Conservation (phyloP, 2,113 vertebrate species). For the Pimephales promelas region DNA sequence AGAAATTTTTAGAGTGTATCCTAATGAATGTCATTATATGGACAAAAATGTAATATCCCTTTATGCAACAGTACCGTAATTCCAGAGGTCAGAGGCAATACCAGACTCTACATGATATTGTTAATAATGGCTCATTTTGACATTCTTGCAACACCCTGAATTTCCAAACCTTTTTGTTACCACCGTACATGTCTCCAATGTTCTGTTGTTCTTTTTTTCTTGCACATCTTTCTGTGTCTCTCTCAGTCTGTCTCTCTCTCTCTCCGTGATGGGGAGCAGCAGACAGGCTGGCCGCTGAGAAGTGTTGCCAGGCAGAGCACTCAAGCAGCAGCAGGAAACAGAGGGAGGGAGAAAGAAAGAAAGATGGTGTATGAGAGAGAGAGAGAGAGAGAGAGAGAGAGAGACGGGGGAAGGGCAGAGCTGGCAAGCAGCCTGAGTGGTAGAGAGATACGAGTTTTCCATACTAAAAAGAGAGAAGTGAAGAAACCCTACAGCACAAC, state of each 20-base stretch:
- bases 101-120: background rate
- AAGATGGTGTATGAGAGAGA: conserved; percentile 45
- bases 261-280: conserved; percentile 43
- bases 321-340: conserved; percentile 49
- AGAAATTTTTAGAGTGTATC: no score
- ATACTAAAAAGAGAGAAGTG: conserved; percentile 47
- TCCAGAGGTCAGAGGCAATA: background rate
- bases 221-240: no score
- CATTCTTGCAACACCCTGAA: background rate
- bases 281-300: conserved; percentile 55
- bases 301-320: conserved; percentile 63
- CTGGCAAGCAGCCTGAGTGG: conserved; percentile 59
- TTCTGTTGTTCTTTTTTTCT: background rate
- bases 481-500: conserved; percentile 32
- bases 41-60: background rate
- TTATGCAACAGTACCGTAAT: background rate
- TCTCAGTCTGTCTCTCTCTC: no score
- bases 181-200: background rate
- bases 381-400: conserved; percentile 19
- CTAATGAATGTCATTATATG: no score
- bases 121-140: background rate
- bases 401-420: conserved; percentile 46
- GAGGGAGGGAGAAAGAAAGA: conserved; percentile 41
- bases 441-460: conserved; percentile 49
- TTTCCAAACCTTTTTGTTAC: conserved; percentile 3